Conservation (phyloP, 2,797 vertebrate genomes). For the Calcarius lapponicus region DNA sequence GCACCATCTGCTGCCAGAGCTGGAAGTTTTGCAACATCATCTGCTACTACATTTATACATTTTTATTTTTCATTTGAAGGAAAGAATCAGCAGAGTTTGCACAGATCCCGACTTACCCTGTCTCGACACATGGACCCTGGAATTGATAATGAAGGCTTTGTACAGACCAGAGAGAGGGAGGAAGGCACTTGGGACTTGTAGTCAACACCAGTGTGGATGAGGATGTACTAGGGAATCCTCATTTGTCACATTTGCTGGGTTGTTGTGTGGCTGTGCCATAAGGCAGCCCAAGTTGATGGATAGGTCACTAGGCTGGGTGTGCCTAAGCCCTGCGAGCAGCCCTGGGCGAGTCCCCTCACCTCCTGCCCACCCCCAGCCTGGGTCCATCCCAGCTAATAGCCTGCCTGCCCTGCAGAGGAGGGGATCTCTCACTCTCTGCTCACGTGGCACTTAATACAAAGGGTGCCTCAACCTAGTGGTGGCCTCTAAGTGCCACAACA, state of each 20-base stretch:
- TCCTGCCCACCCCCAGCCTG: neutral
- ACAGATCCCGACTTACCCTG: neutral
- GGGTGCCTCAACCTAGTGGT: neutral
- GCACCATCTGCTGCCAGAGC: slow-evolving; percentile 55
- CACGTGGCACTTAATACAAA: neutral
- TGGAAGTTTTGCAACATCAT: slow-evolving; percentile 59
- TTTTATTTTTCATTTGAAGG: neutral
- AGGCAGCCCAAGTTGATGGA: neutral
- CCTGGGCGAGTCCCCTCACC: neutral
- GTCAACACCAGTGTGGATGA: neutral
- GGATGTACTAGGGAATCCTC: neutral
- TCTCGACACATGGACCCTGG: accelerated
- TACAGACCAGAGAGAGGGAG: neutral
- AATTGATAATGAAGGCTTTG: neutral
- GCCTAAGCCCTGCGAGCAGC: neutral
- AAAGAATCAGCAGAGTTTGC: neutral
- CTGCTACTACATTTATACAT: neutral
- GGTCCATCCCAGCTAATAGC: neutral
- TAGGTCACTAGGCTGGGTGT: neutral
- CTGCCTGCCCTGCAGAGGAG: neutral
- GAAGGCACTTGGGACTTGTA: neutral
- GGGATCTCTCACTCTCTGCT: neutral
- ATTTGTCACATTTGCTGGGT: neutral
- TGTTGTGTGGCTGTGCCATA: neutral
- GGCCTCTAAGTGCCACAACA: slow-evolving; percentile 36